Base-by-base conservation (phyloP, 2,797 vertebrate genomes). In the Hapalemur alaotrensis region DNA sequence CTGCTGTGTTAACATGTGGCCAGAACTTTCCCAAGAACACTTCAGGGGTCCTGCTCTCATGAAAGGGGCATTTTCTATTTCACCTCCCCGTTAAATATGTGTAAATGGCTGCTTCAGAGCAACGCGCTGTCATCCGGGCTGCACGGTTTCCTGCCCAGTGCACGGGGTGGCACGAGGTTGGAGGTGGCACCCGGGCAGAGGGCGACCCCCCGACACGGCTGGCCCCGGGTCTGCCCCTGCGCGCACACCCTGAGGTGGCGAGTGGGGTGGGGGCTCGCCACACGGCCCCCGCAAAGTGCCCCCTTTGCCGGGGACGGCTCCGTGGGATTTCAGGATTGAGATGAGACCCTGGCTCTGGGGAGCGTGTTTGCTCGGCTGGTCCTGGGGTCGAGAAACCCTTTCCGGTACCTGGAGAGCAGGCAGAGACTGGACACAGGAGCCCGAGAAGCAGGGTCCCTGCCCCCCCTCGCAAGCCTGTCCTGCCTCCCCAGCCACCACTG, bases 141-240 rank as follows among this genome's bases (percentile, higher is more conserved):
- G 30, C 2, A 0, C 7, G 32, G 67, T 59, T 89, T 85, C 67
- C 5, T 52, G 13, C 32, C 54, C 38, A 20, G 50, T 6, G 0
- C 2, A 4, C 32, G 0, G 89, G 52, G 4, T 3, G 32, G 4
- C 12, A 13, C n/a, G 22, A 43, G 1, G 5, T 10, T 9, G 28
- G 20, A 8, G 59, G 14, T n/a, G 35, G 38, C 32, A 1, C 25
- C 30, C 6, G 43, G 50, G 30, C 4, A 18, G 28, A 23, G n/a
- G n/a, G 20, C 8, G 7, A 9, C 91, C 32, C 17, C 30, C 30
- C 12, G 12, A 20, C 46, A 12, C 4, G 10, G 18, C 3, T 8
- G 70, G 57, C 52, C 61, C 43, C 63, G 3, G 35, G 15, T 13
- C 73, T 41, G 9, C 41, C 54, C 78, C 52, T 43, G 38, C 28